A percentile compares a stretch with the other conserved stretches of the same genome.
Conservation (phyloP, 2,888 invertebrate genomes). For the Pediacus dermestoides region DNA sequence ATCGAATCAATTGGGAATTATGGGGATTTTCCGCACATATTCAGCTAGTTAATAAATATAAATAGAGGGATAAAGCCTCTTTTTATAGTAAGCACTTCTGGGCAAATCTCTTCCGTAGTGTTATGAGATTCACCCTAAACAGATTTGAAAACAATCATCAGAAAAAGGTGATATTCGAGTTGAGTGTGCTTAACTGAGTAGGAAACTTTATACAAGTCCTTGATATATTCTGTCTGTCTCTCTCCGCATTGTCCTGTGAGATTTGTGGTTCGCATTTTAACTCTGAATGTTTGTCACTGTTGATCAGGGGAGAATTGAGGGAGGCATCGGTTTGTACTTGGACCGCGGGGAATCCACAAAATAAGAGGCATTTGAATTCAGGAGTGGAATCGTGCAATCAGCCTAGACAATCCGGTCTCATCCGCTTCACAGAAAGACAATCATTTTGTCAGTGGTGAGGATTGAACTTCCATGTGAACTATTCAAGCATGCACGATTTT, state of each 20-base stretch:
- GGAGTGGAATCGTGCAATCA: constrained; percentile 3
- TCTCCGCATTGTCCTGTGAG: neutral
- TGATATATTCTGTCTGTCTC: neutral
- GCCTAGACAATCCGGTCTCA: constrained; percentile 4
- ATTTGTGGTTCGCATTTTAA: constrained; percentile 5
- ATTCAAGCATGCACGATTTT: too few species aligned
- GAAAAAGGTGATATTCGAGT: neutral
- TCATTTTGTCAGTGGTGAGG: constrained; percentile 5
- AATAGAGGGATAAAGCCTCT: too few species aligned
- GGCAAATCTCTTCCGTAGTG: too few species aligned
- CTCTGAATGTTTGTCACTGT: constrained; percentile 3
- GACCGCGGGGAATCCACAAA: neutral
- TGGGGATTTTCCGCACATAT: too few species aligned
- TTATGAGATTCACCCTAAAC: too few species aligned
- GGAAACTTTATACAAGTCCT: constrained; percentile 1
- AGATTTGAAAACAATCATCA: constrained; percentile 5
- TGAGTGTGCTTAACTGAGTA: neutral
- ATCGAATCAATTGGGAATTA: too few species aligned
- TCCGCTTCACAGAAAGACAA: constrained; percentile 3
- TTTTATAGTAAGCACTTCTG: too few species aligned
- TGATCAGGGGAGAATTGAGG: constrained; percentile 4
- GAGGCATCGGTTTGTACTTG: neutral
- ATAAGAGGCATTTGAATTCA: constrained; percentile 3
- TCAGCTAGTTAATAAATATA: too few species aligned
- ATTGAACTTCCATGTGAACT: too few species aligned